phyloP scores from a whole-genome alignment of 1,140 invertebrate species.

The Anastrepha ludens region DNA sequence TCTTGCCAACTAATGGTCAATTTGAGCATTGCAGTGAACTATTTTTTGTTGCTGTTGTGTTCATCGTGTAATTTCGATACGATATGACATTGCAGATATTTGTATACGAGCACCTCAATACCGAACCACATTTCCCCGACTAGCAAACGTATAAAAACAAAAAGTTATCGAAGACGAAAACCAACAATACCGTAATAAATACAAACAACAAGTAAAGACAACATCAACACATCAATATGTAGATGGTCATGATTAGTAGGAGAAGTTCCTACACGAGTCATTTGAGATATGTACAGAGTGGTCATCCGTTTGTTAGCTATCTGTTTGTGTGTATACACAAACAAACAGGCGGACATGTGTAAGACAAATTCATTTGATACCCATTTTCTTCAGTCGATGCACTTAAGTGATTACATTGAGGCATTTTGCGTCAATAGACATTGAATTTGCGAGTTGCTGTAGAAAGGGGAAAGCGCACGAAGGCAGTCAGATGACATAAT shows the following conservation, averaged over 20 bases:
- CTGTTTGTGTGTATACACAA: background rate
- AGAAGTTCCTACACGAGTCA: constrained; percentile 15
- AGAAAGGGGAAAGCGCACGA: background rate
- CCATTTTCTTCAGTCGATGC: constrained; percentile 15
- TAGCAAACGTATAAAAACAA: no score
- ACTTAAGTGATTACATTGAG: background rate
- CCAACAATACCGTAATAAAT: background rate
- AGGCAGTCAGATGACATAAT: background rate
- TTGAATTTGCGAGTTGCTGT: background rate
- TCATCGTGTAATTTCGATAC: background rate
- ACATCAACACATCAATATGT: no score
- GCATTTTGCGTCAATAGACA: constrained; percentile 15
- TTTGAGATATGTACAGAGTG: constrained; percentile 20
- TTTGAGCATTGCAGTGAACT: background rate
- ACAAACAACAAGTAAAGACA: background rate
- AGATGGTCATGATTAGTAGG: constrained; percentile 28
- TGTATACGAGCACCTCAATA: background rate
- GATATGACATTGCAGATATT: constrained; percentile 12
- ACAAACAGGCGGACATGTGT: background rate
- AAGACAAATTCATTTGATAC: constrained; percentile 25
- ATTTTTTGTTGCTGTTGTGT: background rate
- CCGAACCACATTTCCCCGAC: background rate
- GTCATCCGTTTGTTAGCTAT: background rate
- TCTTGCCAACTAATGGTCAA: constrained; percentile 9
- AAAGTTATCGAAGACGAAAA: background rate